Evolutionary conservation across 2,797 vertebrate species (phyloP).

Genomic region (Bradypodion ventrale): DNA sequence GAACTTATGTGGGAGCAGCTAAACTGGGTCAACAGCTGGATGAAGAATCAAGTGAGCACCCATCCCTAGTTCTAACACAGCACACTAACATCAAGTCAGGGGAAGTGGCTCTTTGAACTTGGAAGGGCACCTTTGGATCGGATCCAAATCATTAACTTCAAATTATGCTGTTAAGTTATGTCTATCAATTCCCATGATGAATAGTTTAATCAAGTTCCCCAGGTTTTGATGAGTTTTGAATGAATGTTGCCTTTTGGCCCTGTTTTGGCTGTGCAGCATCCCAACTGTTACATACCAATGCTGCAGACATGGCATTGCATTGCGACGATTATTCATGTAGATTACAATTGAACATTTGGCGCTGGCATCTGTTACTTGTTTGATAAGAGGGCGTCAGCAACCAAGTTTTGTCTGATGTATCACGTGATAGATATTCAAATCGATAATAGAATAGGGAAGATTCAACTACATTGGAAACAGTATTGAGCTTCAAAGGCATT

Average conservation of each 20-base stretch:
- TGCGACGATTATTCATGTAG: neutral
- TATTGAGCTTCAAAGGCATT: neutral
- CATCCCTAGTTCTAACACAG: neutral
- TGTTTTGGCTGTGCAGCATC: neutral
- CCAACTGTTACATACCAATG: neutral
- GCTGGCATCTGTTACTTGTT: neutral
- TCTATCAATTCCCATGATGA: neutral
- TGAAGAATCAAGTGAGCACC: too few relatives aligned
- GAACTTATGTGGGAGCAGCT: too few relatives aligned
- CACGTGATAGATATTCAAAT: slow-evolving; percentile 20
- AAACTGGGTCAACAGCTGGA: too few relatives aligned
- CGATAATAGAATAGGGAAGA: neutral
- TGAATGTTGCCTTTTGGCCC: neutral
- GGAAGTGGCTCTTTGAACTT: neutral
- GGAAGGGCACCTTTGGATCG: slow-evolving; percentile 1
- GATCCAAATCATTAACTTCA: slow-evolving; percentile 1
- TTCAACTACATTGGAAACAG: slow-evolving; percentile 8
- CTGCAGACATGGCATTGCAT: neutral
- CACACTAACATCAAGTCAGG: neutral
- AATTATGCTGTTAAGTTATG: neutral
- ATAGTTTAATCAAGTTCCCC: neutral
- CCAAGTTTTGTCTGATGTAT: slow-evolving; percentile 4
- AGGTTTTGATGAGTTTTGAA: slow-evolving; percentile 1
- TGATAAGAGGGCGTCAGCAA: neutral
- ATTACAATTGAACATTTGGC: slow-evolving; percentile 4